Percentiles rank a stretch among this genome's conserved stretches.
These are phyloP conservation scores for Germaria angustata DNA, from an alignment of 2,888 invertebrate species.

Conservation along the genomic window DNA sequence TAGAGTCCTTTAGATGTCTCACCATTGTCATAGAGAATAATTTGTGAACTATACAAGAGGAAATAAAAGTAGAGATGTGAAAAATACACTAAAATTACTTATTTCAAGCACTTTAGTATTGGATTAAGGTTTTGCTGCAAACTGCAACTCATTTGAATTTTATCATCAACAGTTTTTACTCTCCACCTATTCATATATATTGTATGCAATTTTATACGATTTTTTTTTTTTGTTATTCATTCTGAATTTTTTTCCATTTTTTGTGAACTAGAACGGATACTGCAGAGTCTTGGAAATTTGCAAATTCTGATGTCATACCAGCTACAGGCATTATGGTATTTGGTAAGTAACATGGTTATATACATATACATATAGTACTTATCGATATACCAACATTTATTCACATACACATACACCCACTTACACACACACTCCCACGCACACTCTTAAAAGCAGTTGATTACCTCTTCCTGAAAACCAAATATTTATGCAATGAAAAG, in stretches of 20 bases:
- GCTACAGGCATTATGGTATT: conserved; percentile 92
- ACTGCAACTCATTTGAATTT: conserved; percentile 60
- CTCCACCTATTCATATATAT: not conserved
- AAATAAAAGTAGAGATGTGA: not conserved
- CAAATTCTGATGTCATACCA: conserved; percentile 87
- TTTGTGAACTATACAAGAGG: not conserved
- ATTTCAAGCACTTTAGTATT: conserved; percentile 24
- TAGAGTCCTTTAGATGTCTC: conserved; percentile 38
- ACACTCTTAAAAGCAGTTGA: not conserved
- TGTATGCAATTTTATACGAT: not conserved
- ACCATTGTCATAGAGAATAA: conserved; percentile 10
- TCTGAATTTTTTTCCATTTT: not conserved
- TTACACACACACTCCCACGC: not conserved
- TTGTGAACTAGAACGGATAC: conserved; percentile 82
- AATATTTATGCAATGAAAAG: not conserved
- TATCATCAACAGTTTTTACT: conserved; percentile 37
- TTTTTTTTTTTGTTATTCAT: conserved; percentile 22
- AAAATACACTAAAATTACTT: not conserved
- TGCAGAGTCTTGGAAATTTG: conserved; percentile 86
- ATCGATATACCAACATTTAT: not conserved
- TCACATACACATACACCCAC: not conserved
- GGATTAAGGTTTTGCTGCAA: conserved; percentile 50
- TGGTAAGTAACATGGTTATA: conserved; percentile 81
- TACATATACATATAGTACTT: conserved; percentile 29
- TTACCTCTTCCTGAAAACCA: not conserved